Evolutionary conservation across 2,888 invertebrate genomes (phyloP), one percentile per base, ranked within the genome.

Genomic region (Esperia sulphurella): DNA sequence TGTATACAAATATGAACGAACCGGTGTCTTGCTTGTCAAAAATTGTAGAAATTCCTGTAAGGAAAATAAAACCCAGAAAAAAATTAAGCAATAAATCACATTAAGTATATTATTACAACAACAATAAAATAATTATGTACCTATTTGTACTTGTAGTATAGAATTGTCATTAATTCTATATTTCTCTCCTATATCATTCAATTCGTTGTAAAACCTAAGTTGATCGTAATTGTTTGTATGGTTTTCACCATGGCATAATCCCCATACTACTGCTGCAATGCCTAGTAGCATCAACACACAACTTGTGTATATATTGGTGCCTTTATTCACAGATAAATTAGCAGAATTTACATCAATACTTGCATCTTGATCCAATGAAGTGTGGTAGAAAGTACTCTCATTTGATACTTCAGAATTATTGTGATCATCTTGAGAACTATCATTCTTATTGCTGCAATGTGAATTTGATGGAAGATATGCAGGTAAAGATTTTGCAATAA

Each of bases 1-100:
- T 75, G 56, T 89, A 88, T 2, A 78, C 63, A 64, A 89, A 85
- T 52, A 89, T 78, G 43, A 89, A 84, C 8, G 87, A 85, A 6
- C 81, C 85, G 0, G 83, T 67, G 48, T 84, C 85, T 65, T 83
- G 68, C 47, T 58, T 79, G 43, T 79, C 66, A 53, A 71, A 78
- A 65, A 87, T 83, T 54, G 83, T 77, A 41, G 77, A 71, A 53
- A 89, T 72, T 21, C 84, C 89, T 89, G 68, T 28, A 80, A 75
- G n/a, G n/a, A n/a, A 48, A 43, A 41, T 41, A 35, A 40, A 41
- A 42, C n/a, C 3, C 35, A n/a, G n/a, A 48, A 29, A 37, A 21
- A 39, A 43, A 45, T 35, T 31, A 46, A 6, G 40, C 10, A 13
- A 12, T 10, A 37, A 12, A 37, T n/a, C 12, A 14, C 8, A 14